Base-by-base conservation (phyloP, 2,113 vertebrate species). In the Amphiprion ocellaris region DNA sequence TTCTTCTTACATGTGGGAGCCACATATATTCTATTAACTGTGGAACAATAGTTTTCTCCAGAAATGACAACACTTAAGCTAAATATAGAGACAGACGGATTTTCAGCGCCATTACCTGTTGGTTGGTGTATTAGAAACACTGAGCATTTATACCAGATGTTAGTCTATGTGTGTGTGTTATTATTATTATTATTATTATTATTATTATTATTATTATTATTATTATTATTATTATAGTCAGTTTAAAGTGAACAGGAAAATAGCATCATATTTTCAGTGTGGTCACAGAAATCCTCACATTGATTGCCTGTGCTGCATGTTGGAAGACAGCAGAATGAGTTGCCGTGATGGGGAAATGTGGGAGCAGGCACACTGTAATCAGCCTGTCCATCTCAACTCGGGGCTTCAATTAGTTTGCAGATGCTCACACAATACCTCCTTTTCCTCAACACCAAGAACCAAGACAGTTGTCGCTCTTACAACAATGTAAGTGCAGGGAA, bases 351-450 rank as follows among this genome's bases (percentile, higher is more conserved):
- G 55, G 74, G 70, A 87, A 81, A 89, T 84, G 83, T 83, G 65
- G 73, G 83, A 81, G 84, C 67, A 60, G 79, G 77, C 86, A 88
- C 74, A 10, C 67, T 86, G 71, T 91, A 92, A 93, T 93, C 92
- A 93, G 79, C 54, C 74, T 62, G 90, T 92, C 90, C 69, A 79
- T 93, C 88, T 87, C 61, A 49, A 26, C 66, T 28, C 72, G 67
- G 83, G 82, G 30, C 89, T 84, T 89, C 89, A 90, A 92, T 94
- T 93, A 93, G 86, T 75, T 68, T 79, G 79, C 88, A 88, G 91
- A 94, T 92, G 90, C 83, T 88, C 68, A 62, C 60, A 90, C 87
- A 88, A 90, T 76, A 61, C 78, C 61, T 60, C 63, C n/a, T 66
- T 61, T 68, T 56, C 19, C 5, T 81, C 50, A 33, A 53, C 47